Percentiles rank a stretch among this genome's conserved stretches.
Conservation (phyloP, 2,797 vertebrate genomes). For the Cuniculus paca region DNA sequence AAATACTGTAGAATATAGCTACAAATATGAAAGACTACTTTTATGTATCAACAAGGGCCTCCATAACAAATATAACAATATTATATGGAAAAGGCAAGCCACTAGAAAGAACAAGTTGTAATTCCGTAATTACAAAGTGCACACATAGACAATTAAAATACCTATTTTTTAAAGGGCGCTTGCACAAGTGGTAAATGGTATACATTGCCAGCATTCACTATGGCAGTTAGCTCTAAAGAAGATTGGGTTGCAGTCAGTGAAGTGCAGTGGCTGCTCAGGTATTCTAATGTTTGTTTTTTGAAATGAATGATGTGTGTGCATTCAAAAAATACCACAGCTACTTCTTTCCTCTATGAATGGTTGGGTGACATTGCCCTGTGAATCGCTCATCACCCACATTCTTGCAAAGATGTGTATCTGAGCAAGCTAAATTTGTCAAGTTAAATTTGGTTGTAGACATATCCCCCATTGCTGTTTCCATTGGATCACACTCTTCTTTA, state of each 20-base stretch:
- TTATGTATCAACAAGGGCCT: background rate
- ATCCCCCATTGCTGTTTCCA: background rate
- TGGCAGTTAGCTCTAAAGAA: background rate
- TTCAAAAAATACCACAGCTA: background rate
- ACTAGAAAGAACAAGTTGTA: background rate
- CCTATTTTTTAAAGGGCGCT: background rate
- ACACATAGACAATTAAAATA: background rate
- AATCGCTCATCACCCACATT: background rate
- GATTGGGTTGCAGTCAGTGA: background rate
- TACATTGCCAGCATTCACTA: background rate
- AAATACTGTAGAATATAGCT: background rate
- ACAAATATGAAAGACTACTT: background rate
- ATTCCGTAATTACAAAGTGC: background rate
- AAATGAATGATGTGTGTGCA: background rate
- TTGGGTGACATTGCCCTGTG: background rate
- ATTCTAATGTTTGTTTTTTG: background rate
- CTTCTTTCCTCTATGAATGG: background rate
- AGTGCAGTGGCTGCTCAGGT: background rate
- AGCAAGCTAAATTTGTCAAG: background rate
- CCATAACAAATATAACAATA: background rate
- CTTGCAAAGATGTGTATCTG: background rate
- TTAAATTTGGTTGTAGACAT: background rate
- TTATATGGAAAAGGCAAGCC: slow-evolving; percentile 20
- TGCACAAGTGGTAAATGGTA: background rate
- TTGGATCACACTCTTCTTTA: background rate